Conservation (phyloP, 2,888 invertebrate genomes). For the Catocala nupta region DNA sequence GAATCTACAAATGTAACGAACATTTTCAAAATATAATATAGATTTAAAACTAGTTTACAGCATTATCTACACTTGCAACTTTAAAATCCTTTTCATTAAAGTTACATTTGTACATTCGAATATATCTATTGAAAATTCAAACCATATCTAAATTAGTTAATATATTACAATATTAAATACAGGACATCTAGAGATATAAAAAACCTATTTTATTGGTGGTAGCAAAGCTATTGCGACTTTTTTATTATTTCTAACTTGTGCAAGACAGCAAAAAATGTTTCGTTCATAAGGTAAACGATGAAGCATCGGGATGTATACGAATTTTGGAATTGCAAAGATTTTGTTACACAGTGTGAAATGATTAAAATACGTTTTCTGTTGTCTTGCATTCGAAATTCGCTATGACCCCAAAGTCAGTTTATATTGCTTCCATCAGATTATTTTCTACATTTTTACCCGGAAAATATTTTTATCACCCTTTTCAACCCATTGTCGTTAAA, state of each 20-base stretch:
- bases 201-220: constrained; percentile 51
- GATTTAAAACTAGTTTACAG: neutral
- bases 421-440: constrained; percentile 45
- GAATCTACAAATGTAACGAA: constrained; percentile 25
- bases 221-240: constrained; percentile 49
- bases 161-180: constrained; percentile 43
- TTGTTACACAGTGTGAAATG: constrained; percentile 5
- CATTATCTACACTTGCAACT: constrained; percentile 2
- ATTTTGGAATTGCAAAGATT: constrained; percentile 13
- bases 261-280: constrained; percentile 37
- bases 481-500: constrained; percentile 47
- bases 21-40: constrained; percentile 1
- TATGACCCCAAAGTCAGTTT: constrained; percentile 46
- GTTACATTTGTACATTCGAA: constrained; percentile 48
- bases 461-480: constrained; percentile 41
- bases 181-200: constrained; percentile 45
- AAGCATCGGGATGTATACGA: constrained; percentile 19
- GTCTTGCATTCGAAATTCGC: constrained; percentile 47
- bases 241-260: constrained; percentile 32
- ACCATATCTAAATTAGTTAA: constrained; percentile 57
- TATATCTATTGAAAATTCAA: constrained; percentile 44
- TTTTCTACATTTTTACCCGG: constrained; percentile 38
- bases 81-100: constrained; percentile 3
- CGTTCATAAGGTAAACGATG: neutral
- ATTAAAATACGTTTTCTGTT: constrained; percentile 27